A percentile compares a stretch with the other conserved stretches of the same genome.
Evolutionary conservation across 2,888 invertebrate species (phyloP).

Genomic region (Lithophane ornitopus): DNA sequence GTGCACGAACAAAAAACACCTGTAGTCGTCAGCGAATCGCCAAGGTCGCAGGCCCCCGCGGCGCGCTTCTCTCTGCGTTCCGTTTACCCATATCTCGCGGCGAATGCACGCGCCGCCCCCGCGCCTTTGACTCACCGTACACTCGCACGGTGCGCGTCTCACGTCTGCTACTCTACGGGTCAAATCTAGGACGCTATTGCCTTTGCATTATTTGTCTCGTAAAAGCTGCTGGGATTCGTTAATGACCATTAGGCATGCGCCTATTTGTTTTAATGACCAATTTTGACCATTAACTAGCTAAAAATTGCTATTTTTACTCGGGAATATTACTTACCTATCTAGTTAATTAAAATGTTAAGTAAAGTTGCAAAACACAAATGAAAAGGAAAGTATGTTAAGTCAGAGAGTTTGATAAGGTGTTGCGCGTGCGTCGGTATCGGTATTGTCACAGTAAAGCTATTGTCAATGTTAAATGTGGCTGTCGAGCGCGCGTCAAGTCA

Average conservation of each 20-base stretch:
- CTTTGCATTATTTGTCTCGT: constrained; percentile 52
- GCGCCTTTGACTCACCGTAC: constrained; percentile 82
- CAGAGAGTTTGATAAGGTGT: constrained; percentile 70
- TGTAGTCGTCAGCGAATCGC: constrained; percentile 88
- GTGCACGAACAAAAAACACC: constrained; percentile 89
- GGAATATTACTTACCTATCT: background rate
- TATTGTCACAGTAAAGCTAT: constrained; percentile 80
- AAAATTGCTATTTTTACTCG: background rate
- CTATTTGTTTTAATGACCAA: constrained; percentile 1
- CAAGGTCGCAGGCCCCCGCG: constrained; percentile 89
- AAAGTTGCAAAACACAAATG: constrained; percentile 55
- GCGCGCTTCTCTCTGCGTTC: constrained; percentile 85
- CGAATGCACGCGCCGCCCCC: constrained; percentile 86
- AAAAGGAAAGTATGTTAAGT: constrained; percentile 77
- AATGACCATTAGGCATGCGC: constrained; percentile 17
- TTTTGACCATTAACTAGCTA: constrained; percentile 7
- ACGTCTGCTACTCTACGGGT: constrained; percentile 72
- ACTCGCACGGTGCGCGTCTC: constrained; percentile 73
- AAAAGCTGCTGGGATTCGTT: constrained; percentile 17
- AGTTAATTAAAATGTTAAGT: background rate
- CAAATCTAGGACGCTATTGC: constrained; percentile 80
- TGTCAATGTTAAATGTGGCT: constrained; percentile 86
- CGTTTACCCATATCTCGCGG: constrained; percentile 90
- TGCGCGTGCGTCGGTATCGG: constrained; percentile 83
- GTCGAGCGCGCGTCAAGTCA: constrained; percentile 83